Evolutionary conservation across 2,888 invertebrate genomes (phyloP).

Genomic region (Abrostola tripartita): DNA sequence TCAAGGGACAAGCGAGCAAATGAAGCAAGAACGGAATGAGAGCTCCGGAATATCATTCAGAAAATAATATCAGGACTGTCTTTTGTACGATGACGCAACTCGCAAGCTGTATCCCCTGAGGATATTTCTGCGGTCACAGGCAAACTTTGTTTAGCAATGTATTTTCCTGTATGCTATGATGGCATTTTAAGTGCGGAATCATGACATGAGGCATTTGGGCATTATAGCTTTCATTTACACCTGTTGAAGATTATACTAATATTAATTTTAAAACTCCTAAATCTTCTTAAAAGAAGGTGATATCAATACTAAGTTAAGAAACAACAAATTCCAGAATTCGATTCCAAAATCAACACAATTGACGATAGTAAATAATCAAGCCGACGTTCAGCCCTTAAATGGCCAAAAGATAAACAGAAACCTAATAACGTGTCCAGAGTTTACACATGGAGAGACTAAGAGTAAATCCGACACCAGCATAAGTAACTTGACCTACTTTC

Average conservation of each 20-base stretch:
- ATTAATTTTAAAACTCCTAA: too few species aligned
- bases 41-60: neutral
- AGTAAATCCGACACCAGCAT: conserved; percentile 40
- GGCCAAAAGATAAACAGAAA: conserved; percentile 15
- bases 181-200: too few species aligned
- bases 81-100: neutral
- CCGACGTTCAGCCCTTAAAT: neutral
- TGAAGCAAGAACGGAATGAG: neutral
- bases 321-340: too few species aligned
- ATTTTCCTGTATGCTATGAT: too few species aligned
- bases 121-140: neutral
- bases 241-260: too few species aligned
- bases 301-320: too few species aligned
- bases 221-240: too few species aligned
- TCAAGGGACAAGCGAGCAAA: neutral
- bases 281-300: too few species aligned
- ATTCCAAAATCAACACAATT: neutral
- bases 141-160: too few species aligned
- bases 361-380: neutral
- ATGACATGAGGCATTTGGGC: too few species aligned
- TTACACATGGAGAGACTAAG: conserved; percentile 11
- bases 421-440: conserved; percentile 24
- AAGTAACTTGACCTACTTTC: conserved; percentile 53
- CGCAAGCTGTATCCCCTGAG: neutral
- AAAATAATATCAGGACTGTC: neutral